A percentile compares a stretch with the other conserved stretches of the same genome.
These are phyloP conservation scores for Silurus lanzhouensis DNA, from an alignment of 2,797 vertebrate species.

Conservation along the genomic window DNA sequence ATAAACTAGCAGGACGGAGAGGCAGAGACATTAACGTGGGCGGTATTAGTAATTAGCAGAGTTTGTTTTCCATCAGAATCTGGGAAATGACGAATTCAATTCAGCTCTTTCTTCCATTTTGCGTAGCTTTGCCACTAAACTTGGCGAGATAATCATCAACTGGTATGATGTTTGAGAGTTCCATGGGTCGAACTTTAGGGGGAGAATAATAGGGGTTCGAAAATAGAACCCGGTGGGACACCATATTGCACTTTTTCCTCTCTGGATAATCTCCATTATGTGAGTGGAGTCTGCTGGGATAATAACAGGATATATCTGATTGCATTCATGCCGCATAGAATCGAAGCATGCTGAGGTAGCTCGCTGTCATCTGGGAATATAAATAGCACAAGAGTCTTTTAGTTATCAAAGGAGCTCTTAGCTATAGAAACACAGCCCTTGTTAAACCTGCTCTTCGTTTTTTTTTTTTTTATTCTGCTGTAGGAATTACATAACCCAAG, in stretches of 20 bases:
- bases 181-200: background rate
- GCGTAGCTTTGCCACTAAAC: background rate
- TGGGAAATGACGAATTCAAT: background rate
- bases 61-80: background rate
- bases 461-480: background rate
- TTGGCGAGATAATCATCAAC: background rate
- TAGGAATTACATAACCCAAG: slow-evolving; percentile 11
- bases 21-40: background rate
- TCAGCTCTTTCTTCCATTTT: background rate
- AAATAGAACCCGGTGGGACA: background rate
- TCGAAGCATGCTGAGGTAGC: slow-evolving; percentile 6
- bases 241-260: slow-evolving; percentile 3
- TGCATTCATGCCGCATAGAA: slow-evolving; percentile 13
- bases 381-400: slow-evolving; percentile 14
- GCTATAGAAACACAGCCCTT: slow-evolving; percentile 13
- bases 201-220: background rate
- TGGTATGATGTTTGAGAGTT: background rate
- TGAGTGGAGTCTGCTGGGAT: slow-evolving; percentile 12
- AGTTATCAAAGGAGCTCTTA: background rate
- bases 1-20: background rate
- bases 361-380: background rate
- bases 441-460: background rate
- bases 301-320: slow-evolving; percentile 23
- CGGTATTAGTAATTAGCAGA: background rate
- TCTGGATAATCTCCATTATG: slow-evolving; percentile 6